Conservation (phyloP, 2,113 vertebrate species). For the Cichladusa arquata region DNA sequence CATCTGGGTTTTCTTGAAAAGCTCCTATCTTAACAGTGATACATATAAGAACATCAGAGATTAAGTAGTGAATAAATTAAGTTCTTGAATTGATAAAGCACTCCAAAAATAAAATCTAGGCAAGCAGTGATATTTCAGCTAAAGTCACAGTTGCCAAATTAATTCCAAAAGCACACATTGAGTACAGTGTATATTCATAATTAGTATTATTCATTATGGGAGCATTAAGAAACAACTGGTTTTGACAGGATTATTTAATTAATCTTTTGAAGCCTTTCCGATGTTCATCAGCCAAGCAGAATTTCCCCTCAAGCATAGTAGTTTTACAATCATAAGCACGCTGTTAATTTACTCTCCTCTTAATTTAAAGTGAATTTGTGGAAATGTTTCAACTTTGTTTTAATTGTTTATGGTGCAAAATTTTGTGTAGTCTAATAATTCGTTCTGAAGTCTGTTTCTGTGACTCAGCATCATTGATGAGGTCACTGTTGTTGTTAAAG, state of each 20-base stretch:
- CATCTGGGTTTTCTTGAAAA: not conserved
- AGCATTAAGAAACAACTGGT: not conserved
- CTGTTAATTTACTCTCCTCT: not conserved
- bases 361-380: not conserved
- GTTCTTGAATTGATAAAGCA: not conserved
- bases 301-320: not conserved
- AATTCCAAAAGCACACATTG: conserved; percentile 13
- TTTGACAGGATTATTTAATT: conserved; percentile 36
- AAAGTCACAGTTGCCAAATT: conserved; percentile 11
- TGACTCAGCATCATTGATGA: not conserved
- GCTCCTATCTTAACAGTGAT: not conserved
- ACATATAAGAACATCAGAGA: not conserved
- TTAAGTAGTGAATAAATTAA: not conserved
- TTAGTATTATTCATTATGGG: not conserved
- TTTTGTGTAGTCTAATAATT: not conserved
- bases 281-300: not conserved
- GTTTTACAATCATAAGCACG: not conserved
- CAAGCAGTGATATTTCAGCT: not conserved
- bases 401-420: not conserved
- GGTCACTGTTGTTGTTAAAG: not conserved
- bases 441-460: not conserved
- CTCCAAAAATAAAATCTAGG: not conserved
- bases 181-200: not conserved
- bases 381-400: not conserved
- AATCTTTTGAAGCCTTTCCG: not conserved